Base-by-base conservation (phyloP, 1,140 invertebrate genomes). In the Prorops nasuta region DNA sequence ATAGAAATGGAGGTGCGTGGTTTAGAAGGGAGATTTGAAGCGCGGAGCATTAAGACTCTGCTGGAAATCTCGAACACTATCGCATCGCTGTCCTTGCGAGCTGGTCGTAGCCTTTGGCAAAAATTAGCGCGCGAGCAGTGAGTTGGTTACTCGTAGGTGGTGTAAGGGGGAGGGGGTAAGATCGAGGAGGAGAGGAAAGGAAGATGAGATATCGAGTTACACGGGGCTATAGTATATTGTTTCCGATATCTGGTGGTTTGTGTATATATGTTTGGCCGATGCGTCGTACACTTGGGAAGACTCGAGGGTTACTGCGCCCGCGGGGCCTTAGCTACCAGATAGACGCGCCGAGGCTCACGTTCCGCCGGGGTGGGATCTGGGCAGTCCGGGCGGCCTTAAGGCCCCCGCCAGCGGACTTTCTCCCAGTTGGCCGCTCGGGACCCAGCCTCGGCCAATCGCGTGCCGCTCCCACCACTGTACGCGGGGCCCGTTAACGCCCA, bases 261-360 rank as follows among this genome's bases (percentile, higher is more conserved):
- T n/a, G n/a, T 61, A 57, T 61, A 61, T 51, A 58, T 65, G 54
- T 62, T 58, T 60, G 53, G 54, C 64, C 70, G 65, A 73, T 72
- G 71, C 73, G 72, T 76, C 74, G 73, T 68, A 68, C 64, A 50
- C 59, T 56, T 37, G 73, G 69, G 72, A 76, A 67, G 69, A 76
- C 75, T 76, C 65, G 73, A 74, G 73, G 75, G 72, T 76, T 74
- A 77, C 76, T 77, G 74, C 62, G 76, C 76, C 76, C 72, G 74
- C 71, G 63, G 73, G 74, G 74, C 74, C 74, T 75, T 73, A 67
- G 70, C 72, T 75, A 76, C 74, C 69, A 74, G 71, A 71, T 69
- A 74, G 64, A 67, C 64, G 19, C 22, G 9, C 19, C 31, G 17
- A 19, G 10, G 16, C 24, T 1, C 31, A 12, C 44, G 12, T 36